A percentile compares a stretch with the other conserved stretches of the same genome.
phyloP scores from a whole-genome alignment of 1,140 invertebrate species.

The Eriocheir sinensis region DNA sequence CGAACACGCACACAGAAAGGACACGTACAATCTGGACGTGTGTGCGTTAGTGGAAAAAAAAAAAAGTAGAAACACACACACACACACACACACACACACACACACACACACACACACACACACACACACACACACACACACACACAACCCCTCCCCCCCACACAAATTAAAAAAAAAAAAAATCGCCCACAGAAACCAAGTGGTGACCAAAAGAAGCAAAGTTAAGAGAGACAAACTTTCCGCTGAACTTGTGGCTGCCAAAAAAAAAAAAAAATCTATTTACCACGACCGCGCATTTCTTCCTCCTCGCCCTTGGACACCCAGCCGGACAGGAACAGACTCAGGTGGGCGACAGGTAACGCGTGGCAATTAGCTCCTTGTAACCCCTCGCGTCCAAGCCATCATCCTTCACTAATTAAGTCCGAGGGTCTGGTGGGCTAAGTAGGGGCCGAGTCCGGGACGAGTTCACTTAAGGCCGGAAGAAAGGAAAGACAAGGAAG shows the following conservation, averaged over 20 bases:
- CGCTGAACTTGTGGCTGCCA: background rate
- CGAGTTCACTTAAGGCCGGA: background rate
- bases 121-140: slow-evolving; percentile 6
- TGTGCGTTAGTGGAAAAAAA: background rate
- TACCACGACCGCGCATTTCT: background rate
- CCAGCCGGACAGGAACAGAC: background rate
- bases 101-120: no score
- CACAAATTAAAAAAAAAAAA: background rate
- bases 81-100: no score
- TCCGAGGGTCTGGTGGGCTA: background rate
- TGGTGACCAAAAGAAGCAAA: background rate
- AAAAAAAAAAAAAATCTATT: background rate
- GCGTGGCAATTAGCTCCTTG: background rate
- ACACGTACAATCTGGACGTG: background rate
- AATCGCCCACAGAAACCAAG: background rate
- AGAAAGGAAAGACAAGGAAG: background rate
- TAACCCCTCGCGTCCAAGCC: background rate
- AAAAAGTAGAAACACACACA: no score
- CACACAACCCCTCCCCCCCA: background rate
- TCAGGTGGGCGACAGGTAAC: background rate
- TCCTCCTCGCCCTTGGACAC: background rate
- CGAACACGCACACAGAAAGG: background rate
- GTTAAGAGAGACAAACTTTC: background rate
- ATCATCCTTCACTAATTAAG: slow-evolving; percentile 16
- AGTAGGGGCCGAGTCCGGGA: background rate